A percentile compares a stretch with the other conserved stretches of the same genome.
These are phyloP conservation scores for Notolabrus celidotus DNA, from an alignment of 2,797 vertebrate genomes.

Conservation along the genomic window DNA sequence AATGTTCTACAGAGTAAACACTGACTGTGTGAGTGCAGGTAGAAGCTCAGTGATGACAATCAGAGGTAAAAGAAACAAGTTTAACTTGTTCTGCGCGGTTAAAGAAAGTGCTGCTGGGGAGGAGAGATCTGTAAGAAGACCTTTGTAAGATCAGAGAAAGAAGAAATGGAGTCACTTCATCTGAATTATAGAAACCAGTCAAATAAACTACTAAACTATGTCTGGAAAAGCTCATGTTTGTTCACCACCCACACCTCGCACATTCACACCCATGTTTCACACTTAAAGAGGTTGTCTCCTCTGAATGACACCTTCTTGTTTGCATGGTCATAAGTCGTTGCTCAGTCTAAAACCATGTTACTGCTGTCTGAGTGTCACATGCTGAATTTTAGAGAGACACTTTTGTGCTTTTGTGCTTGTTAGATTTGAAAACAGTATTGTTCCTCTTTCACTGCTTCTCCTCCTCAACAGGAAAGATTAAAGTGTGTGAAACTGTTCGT, in stretches of 20 bases:
- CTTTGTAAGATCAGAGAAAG: too few species aligned
- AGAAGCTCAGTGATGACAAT: background rate
- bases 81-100: background rate
- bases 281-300: background rate
- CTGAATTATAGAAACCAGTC: background rate
- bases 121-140: background rate
- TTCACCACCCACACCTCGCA: background rate
- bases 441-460: too few species aligned
- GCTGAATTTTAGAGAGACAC: background rate
- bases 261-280: background rate
- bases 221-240: background rate
- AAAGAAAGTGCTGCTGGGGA: too few species aligned
- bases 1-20: background rate
- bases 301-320: background rate
- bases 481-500: too few species aligned
- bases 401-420: too few species aligned
- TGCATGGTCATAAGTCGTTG: background rate
- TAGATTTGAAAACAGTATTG: too few species aligned
- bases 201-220: background rate
- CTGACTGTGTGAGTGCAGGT: background rate
- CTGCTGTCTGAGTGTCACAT: background rate
- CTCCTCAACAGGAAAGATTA: too few species aligned
- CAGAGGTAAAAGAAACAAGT: background rate
- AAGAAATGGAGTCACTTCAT: too few species aligned
- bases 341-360: background rate